Base-by-base conservation (phyloP, 2,888 invertebrate species). In the Polydrusus pterygomalis region DNA sequence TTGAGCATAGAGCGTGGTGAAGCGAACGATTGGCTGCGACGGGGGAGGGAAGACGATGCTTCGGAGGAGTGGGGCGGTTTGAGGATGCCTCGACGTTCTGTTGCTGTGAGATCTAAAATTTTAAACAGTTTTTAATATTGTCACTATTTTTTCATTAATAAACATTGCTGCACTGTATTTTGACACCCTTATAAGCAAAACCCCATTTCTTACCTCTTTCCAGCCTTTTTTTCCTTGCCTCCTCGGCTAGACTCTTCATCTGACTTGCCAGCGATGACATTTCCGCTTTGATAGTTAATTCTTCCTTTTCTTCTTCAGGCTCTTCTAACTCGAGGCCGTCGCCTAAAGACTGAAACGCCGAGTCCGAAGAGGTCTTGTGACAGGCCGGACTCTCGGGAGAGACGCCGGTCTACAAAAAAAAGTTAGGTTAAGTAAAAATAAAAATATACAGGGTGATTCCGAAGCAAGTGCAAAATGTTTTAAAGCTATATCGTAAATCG, bases 361-460 rank as follows among this genome's bases (percentile, higher is more conserved):
- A 90, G 82, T 91, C 91, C 84, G 91, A 91, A 79, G 86, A 87
- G 85, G 86, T 86, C 80, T 86, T 87, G 34, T 75, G 83, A 78
- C 80, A 86, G 80, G 90, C 90, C 74, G 90, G 90, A 83, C 90
- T 90, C 82, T 91, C 91, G 78, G 90, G 89, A 74, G 90, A 91
- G 79, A 90, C 89, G 84, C 90, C 90, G 49, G 60, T 47, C 20
- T 40, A 11, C 43, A n/a, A 34, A 38, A 54, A 65, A 13, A 30
- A 49, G 9, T 34, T 6, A 34, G 10, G 34, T 34, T 34, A 34
- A 7, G 10, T 34, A 34, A 45, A 25, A 64, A 47, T n/a, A 30
- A 47, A 20, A 6, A 43, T 34, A 6, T 34, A 34, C 34, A 34
- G 34, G 34, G 34, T 34, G 34, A 34, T 34, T 34, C 10, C 34